A percentile compares a stretch with the other conserved stretches of the same genome.
Evolutionary conservation across 2,113 vertebrate species (phyloP).

Genomic region (Junco hyemalis): DNA sequence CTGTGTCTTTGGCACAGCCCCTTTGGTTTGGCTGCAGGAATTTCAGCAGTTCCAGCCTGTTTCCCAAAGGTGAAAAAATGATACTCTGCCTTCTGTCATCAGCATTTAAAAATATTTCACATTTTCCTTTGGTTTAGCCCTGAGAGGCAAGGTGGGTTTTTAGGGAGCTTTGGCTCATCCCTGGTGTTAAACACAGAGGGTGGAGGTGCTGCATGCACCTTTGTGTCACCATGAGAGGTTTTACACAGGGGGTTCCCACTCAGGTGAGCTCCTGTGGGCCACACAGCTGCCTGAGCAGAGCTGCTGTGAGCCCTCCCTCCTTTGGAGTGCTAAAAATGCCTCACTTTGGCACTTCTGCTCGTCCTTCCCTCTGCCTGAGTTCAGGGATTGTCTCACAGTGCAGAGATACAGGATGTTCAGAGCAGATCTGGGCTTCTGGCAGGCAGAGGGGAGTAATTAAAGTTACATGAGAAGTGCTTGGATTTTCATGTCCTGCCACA

Average conservation of each 20-base stretch:
- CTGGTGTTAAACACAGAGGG: fast-evolving
- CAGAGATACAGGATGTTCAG: neutral
- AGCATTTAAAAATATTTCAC: fast-evolving
- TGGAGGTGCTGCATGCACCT: neutral
- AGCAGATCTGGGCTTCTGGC: neutral
- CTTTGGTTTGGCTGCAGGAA: neutral
- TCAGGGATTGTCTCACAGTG: neutral
- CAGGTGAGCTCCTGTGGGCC: neutral
- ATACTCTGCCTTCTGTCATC: neutral
- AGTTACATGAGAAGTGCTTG: neutral
- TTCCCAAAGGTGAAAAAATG: neutral
- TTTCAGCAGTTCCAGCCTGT: neutral
- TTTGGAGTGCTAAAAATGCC: neutral
- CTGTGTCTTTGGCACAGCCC: neutral
- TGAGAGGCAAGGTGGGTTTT: neutral
- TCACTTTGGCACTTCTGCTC: neutral
- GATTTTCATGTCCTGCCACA: neutral
- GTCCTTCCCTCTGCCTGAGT: neutral
- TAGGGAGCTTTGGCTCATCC: neutral
- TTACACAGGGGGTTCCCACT: fast-evolving
- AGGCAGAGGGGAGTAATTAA: neutral
- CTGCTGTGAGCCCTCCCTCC: neutral
- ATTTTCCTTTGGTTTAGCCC: neutral
- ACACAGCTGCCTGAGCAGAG: neutral
- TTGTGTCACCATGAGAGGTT: neutral